Evolutionary conservation across 2,113 vertebrate genomes (phyloP).

Genomic region (Hemichromis elongatus): DNA sequence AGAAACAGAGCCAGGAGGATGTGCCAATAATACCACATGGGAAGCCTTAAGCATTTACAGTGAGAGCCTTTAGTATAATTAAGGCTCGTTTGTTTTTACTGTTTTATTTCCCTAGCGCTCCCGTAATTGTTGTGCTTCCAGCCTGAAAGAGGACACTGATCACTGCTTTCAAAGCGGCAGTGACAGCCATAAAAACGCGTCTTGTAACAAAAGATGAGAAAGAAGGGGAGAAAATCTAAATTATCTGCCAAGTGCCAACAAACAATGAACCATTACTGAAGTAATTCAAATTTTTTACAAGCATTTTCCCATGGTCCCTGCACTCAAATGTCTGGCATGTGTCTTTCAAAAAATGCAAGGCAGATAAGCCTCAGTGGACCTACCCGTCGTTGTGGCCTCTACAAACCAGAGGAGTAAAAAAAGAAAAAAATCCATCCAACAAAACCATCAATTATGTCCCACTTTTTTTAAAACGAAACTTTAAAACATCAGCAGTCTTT

Average conservation of each 20-base stretch:
- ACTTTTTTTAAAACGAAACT: no score
- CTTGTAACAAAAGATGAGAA: background rate
- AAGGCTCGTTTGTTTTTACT: background rate
- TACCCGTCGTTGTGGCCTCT: background rate
- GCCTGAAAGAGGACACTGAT: background rate
- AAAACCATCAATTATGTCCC: rapidly evolving
- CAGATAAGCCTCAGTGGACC: background rate
- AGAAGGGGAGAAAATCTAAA: background rate
- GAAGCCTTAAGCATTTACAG: background rate
- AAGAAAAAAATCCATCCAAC: background rate
- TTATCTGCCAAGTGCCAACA: background rate
- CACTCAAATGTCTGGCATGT: background rate
- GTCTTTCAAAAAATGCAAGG: background rate
- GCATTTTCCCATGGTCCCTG: rapidly evolving
- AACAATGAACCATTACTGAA: background rate
- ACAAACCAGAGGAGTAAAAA: background rate
- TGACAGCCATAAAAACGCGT: background rate
- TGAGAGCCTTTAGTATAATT: background rate
- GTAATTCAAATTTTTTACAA: background rate
- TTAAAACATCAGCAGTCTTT: background rate
- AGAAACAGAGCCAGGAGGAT: background rate
- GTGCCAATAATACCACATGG: background rate
- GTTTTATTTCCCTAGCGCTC: background rate
- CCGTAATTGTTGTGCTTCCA: background rate
- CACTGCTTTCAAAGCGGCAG: rapidly evolving